Evolutionary conservation across 2,797 vertebrate genomes (phyloP).

Genomic region (Hydrophis major): DNA sequence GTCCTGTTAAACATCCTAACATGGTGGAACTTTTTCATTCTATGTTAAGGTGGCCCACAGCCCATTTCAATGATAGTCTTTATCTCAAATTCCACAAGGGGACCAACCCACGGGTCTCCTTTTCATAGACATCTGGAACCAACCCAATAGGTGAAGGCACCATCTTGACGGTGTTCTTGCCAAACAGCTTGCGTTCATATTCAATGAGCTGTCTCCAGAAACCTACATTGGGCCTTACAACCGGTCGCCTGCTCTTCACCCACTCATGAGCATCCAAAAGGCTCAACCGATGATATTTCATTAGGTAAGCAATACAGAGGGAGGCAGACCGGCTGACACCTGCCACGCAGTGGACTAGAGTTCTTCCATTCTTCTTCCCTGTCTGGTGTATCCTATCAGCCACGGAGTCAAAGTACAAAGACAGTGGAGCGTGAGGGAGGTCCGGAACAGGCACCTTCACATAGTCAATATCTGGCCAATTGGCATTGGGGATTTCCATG

Average conservation of each 20-base stretch:
- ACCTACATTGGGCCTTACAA: constrained; percentile 84
- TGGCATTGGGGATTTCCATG: constrained; percentile 54
- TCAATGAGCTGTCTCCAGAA: constrained; percentile 89
- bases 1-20: background rate
- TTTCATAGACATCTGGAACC: constrained; percentile 82
- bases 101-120: constrained; percentile 80
- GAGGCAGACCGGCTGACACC: constrained; percentile 85
- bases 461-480: constrained; percentile 64
- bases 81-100: constrained; percentile 78
- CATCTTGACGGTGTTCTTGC: constrained; percentile 86
- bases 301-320: constrained; percentile 85
- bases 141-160: constrained; percentile 84
- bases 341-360: constrained; percentile 84
- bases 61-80: constrained; percentile 8
- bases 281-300: constrained; percentile 86
- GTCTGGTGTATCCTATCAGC: constrained; percentile 82
- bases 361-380: constrained; percentile 78
- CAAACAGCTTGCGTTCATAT: constrained; percentile 85
- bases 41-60: constrained; percentile 11
- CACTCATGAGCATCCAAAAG: constrained; percentile 85
- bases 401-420: constrained; percentile 69
- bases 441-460: constrained; percentile 64
- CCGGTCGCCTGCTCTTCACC: constrained; percentile 82
- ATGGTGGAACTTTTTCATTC: constrained; percentile 18
- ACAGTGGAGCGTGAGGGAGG: constrained; percentile 64